These are phyloP conservation scores for Colostygia pectinataria DNA, from an alignment of 2,888 invertebrate genomes.

Conservation along the genomic window DNA sequence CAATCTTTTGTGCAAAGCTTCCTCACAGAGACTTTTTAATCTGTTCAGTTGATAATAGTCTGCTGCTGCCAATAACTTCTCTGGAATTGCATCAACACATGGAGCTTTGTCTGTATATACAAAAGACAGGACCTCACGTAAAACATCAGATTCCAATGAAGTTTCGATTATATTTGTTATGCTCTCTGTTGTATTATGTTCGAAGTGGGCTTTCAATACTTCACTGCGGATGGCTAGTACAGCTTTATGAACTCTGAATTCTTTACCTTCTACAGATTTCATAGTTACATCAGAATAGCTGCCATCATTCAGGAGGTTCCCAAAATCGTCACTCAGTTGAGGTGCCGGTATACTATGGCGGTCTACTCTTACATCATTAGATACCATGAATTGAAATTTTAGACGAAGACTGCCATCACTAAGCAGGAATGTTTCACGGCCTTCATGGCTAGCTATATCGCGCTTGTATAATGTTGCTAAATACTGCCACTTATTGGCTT, in stretches of 20 bases:
- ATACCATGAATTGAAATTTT: conserved; percentile 72
- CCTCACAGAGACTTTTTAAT: conserved; percentile 70
- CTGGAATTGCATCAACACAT: conserved; percentile 71
- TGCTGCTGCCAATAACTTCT: conserved; percentile 69
- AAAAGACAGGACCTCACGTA: conserved; percentile 67
- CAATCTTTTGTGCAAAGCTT: conserved; percentile 68
- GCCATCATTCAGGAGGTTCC: conserved; percentile 64
- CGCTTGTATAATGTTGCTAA: conserved; percentile 68
- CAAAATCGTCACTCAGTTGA: conserved; percentile 68
- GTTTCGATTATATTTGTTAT: conserved; percentile 67
- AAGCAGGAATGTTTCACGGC: conserved; percentile 59
- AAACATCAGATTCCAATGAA: conserved; percentile 65
- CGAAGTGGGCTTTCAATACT: conserved; percentile 73
- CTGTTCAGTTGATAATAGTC: conserved; percentile 72
- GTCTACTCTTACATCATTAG: conserved; percentile 68
- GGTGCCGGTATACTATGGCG: conserved; percentile 56
- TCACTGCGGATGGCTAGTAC: conserved; percentile 70
- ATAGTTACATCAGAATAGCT: conserved; percentile 71
- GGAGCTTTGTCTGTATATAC: conserved; percentile 75
- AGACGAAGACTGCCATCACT: conserved; percentile 69
- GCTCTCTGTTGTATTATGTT: conserved; percentile 72
- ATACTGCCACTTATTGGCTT: conserved; percentile 75
- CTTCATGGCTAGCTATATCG: conserved; percentile 63
- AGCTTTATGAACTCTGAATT: conserved; percentile 71
- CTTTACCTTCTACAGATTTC: conserved; percentile 66